phyloP scores from a whole-genome alignment of 2,113 vertebrate genomes.

The Sterna hirundo region DNA sequence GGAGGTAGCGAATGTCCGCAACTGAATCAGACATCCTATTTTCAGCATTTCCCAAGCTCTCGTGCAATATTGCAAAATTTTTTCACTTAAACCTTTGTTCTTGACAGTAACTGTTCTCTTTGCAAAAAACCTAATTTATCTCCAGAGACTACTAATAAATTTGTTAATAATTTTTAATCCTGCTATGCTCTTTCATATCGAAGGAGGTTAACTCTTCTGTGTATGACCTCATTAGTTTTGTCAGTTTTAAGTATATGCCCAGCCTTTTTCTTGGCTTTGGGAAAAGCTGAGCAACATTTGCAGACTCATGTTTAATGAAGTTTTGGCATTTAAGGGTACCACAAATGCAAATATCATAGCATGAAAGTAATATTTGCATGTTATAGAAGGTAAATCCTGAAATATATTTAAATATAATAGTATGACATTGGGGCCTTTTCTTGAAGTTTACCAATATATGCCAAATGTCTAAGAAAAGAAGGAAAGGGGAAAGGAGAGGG shows the following conservation, averaged over 20 bases:
- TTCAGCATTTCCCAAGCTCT: background rate
- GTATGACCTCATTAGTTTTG: conserved; percentile 14
- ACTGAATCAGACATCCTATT: background rate
- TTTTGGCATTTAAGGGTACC: conserved; percentile 26
- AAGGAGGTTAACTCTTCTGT: background rate
- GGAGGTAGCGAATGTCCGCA: background rate
- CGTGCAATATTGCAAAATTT: background rate
- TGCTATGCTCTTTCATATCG: background rate
- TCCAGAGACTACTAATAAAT: background rate
- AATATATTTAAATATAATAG: background rate
- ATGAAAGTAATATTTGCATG: conserved; percentile 4
- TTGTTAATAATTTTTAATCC: conserved; percentile 25
- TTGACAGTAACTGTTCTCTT: background rate
- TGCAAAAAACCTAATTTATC: background rate
- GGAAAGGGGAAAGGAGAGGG: no score
- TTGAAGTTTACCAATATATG: background rate
- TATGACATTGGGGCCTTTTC: background rate
- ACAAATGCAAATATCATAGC: conserved; percentile 35
- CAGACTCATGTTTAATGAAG: conserved; percentile 1
- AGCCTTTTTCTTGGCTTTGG: conserved; percentile 14
- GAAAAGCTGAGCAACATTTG: conserved; percentile 22
- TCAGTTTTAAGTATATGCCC: background rate
- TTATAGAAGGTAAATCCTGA: background rate
- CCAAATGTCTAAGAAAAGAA: background rate
- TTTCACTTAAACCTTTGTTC: background rate